Evolutionary conservation across 2,797 vertebrate species (phyloP).

Genomic region (Gallinago solitaria): DNA sequence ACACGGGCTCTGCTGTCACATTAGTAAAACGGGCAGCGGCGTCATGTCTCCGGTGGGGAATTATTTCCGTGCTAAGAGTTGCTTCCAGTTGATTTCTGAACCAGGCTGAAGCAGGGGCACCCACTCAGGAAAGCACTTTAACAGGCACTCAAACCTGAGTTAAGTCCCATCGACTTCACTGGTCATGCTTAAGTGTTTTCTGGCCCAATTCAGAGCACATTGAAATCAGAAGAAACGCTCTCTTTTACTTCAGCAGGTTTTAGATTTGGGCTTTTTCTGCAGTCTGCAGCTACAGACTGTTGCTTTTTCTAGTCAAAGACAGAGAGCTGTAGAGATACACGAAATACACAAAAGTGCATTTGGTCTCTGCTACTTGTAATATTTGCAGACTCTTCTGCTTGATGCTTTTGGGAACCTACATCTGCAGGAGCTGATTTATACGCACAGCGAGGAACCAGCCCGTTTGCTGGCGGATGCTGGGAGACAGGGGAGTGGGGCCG

Average conservation of each 20-base stretch:
- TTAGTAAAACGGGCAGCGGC: background rate
- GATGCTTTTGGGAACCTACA: background rate
- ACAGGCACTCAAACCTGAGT: background rate
- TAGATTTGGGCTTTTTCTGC: background rate
- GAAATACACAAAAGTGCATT: rapidly evolving
- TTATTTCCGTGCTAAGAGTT: background rate
- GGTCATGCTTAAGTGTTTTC: background rate
- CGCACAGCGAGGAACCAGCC: background rate
- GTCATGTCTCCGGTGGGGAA: background rate
- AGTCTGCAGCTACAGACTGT: background rate
- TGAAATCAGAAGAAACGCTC: background rate
- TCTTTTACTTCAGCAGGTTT: background rate
- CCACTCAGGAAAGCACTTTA: background rate
- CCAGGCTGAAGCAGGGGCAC: background rate
- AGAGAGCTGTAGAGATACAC: background rate
- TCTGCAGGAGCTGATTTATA: background rate
- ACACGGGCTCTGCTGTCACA: background rate
- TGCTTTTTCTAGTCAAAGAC: background rate
- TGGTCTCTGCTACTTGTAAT: background rate
- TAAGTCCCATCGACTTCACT: background rate
- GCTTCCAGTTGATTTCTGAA: background rate
- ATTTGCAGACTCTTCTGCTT: background rate
- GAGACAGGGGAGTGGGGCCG: background rate
- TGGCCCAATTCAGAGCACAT: background rate
- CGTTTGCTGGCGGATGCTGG: background rate